These are phyloP conservation scores for Corythoichthys haematopterus DNA, from an alignment of 2,113 vertebrate species.

Conservation along the genomic window DNA sequence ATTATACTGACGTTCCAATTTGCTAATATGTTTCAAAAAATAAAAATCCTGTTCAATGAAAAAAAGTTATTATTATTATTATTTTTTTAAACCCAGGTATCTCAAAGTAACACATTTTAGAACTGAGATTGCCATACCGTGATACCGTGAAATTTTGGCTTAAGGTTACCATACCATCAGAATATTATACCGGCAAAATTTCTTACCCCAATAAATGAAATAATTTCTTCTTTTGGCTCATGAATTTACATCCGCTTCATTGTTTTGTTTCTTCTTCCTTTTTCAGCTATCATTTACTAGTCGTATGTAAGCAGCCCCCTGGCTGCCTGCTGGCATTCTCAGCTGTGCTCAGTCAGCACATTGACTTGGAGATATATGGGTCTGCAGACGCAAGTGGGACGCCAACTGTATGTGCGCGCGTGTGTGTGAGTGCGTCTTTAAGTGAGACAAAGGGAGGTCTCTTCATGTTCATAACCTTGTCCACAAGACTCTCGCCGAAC, in stretches of 20 bases:
- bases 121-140: no score
- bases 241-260: not conserved
- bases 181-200: not conserved
- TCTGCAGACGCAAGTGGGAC: constrained; percentile 38
- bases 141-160: no score
- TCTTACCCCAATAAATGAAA: not conserved
- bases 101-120: no score
- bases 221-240: not conserved
- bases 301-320: constrained; percentile 41
- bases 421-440: not conserved
- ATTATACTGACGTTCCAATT: no score
- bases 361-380: constrained; percentile 61
- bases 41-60: no score
- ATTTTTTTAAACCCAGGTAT: no score
- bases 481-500: constrained; percentile 48
- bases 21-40: no score
- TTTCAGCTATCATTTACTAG: constrained; percentile 31
- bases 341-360: constrained; percentile 65
- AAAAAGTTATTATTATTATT: no score
- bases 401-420: constrained; percentile 18
- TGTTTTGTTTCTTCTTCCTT: constrained; percentile 14
- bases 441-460: constrained; percentile 34
- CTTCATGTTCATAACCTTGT: constrained; percentile 59
- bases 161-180: no score
- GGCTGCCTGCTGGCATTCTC: constrained; percentile 34